phyloP scores from a whole-genome alignment of 2,797 vertebrate genomes.

The Eulemur coronatus region DNA sequence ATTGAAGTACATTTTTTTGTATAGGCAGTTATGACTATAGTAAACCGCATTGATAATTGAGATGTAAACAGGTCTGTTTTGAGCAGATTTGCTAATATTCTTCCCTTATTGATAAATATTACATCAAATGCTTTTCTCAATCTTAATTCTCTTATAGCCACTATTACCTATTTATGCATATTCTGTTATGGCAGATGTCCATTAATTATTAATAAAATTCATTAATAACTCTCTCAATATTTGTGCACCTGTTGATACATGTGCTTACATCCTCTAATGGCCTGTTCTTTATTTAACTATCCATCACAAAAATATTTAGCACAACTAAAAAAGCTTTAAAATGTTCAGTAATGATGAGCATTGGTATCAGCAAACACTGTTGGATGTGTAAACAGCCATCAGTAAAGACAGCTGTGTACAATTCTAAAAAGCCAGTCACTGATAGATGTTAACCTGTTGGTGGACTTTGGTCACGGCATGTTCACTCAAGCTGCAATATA shows the following conservation, averaged over 20 bases:
- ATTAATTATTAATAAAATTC: constrained; percentile 39
- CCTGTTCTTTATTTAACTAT: constrained; percentile 9
- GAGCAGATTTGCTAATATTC: neutral
- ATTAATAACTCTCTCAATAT: constrained; percentile 24
- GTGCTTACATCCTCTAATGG: neutral
- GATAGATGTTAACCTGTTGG: neutral
- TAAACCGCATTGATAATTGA: neutral
- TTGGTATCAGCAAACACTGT: neutral
- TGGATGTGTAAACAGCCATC: neutral
- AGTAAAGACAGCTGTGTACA: neutral
- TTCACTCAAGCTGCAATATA: neutral
- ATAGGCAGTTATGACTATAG: neutral
- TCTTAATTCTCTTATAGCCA: neutral
- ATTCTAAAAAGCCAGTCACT: neutral
- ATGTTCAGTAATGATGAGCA: neutral
- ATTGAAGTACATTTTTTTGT: neutral
- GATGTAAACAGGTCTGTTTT: neutral
- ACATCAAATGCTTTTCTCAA: neutral
- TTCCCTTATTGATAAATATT: neutral
- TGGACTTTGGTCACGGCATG: constrained; percentile 4
- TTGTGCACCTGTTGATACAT: constrained; percentile 20
- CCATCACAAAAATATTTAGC: constrained; percentile 34
- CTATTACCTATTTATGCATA: neutral
- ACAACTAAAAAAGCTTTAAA: constrained; percentile 38
- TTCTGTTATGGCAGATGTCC: neutral